Evolutionary conservation across 1,140 invertebrate genomes (phyloP).

Genomic region (Elysia chlorotica): DNA sequence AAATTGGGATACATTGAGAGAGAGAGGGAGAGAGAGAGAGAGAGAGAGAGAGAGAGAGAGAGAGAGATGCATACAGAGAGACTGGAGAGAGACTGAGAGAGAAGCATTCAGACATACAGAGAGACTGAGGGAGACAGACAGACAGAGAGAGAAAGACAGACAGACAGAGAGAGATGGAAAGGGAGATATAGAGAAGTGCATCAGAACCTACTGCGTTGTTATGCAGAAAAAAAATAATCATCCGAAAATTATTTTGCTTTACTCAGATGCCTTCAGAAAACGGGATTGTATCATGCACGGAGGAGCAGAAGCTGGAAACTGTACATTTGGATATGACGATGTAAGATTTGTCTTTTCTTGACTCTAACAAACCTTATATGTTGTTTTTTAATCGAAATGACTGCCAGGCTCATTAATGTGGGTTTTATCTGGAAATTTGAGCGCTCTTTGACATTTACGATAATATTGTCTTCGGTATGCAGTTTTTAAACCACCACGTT

Average conservation of each 20-base stretch:
- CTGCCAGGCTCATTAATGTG: too few relatives aligned
- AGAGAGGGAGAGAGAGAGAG: background rate
- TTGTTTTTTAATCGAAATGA: too few relatives aligned
- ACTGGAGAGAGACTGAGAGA: too few relatives aligned
- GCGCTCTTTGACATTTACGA: too few relatives aligned
- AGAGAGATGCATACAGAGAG: background rate
- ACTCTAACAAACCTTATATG: too few relatives aligned
- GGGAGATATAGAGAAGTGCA: background rate
- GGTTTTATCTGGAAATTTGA: too few relatives aligned
- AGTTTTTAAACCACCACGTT: too few relatives aligned
- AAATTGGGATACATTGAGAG: background rate
- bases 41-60: background rate
- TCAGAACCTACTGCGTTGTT: background rate
- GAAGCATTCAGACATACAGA: background rate
- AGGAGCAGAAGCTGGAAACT: conserved; percentile 41
- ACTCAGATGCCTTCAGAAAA: conserved; percentile 47
- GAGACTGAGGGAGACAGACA: background rate
- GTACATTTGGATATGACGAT: conserved; percentile 50
- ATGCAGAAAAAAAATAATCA: background rate
- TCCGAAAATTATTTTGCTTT: background rate
- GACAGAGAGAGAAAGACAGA: background rate
- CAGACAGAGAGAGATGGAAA: background rate
- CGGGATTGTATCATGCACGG: conserved; percentile 38
- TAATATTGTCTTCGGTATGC: too few relatives aligned
- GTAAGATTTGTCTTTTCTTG: too few relatives aligned